Percentiles rank a stretch among this genome's conserved stretches.
phyloP scores from a whole-genome alignment of 2,888 invertebrate genomes.

The Helobdella robusta region DNA sequence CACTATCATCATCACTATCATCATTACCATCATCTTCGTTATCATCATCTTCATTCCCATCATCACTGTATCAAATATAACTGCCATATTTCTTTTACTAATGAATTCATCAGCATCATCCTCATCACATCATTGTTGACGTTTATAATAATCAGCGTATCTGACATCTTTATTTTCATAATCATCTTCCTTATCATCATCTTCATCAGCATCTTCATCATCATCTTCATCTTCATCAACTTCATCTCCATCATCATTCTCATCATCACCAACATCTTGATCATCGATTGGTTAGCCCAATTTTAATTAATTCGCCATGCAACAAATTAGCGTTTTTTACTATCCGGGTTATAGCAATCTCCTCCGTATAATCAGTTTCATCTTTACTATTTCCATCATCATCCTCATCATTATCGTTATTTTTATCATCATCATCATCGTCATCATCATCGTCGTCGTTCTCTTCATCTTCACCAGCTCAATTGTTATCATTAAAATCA shows the following conservation, averaged over 20 bases:
- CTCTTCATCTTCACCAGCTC: neutral
- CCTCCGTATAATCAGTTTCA: slow-evolving; percentile 14
- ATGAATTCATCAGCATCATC: neutral
- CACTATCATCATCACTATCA: neutral
- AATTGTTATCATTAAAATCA: neutral
- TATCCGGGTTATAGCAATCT: too few relatives aligned
- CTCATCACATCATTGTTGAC: neutral
- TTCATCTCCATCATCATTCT: neutral
- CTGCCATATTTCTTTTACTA: too few relatives aligned
- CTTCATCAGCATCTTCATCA: neutral
- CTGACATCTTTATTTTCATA: neutral
- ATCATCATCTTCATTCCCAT: neutral
- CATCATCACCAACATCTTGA: neutral
- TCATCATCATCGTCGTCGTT: slow-evolving; percentile 1
- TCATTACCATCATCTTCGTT: neutral
- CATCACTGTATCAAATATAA: too few relatives aligned
- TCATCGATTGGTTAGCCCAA: too few relatives aligned
- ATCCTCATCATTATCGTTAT: neutral
- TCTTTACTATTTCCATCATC: too few relatives aligned
- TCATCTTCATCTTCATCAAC: neutral
- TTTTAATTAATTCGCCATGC: too few relatives aligned
- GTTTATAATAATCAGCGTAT: neutral
- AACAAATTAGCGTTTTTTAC: too few relatives aligned
- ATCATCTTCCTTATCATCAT: neutral
- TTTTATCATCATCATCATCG: neutral